These are phyloP conservation scores for Luperina nickerlii DNA, from an alignment of 2,888 invertebrate species.

Conservation along the genomic window DNA sequence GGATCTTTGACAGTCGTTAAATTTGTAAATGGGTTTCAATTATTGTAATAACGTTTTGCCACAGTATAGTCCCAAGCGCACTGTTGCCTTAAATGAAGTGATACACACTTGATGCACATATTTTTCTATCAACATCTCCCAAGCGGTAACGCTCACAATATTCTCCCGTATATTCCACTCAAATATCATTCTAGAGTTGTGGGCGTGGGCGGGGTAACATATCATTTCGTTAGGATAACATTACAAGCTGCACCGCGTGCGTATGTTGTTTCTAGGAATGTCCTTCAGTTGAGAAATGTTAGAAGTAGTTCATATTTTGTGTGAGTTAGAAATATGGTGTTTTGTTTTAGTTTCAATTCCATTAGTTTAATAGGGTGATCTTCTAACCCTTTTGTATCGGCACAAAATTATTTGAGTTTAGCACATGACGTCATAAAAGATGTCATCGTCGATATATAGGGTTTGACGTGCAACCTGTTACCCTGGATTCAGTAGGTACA, in stretches of 20 bases:
- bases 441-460: too few species aligned
- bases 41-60: too few species aligned
- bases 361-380: neutral
- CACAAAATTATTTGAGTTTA: neutral
- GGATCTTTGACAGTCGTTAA: too few species aligned
- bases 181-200: constrained; percentile 26
- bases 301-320: constrained; percentile 18
- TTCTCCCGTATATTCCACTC: constrained; percentile 33
- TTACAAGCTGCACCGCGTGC: constrained; percentile 46
- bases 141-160: neutral
- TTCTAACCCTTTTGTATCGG: neutral
- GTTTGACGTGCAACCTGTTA: too few species aligned
- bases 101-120: too few species aligned
- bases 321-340: neutral
- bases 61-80: too few species aligned
- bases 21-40: too few species aligned
- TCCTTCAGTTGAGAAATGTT: constrained; percentile 9
- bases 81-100: too few species aligned
- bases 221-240: constrained; percentile 60
- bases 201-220: constrained; percentile 47
- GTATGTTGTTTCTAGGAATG: constrained; percentile 37
- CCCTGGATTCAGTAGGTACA: too few species aligned
- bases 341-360: neutral
- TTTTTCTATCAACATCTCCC: too few species aligned
- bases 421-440: neutral